phyloP scores from a whole-genome alignment of 1,140 invertebrate genomes.

The Anthonomus grandis region DNA sequence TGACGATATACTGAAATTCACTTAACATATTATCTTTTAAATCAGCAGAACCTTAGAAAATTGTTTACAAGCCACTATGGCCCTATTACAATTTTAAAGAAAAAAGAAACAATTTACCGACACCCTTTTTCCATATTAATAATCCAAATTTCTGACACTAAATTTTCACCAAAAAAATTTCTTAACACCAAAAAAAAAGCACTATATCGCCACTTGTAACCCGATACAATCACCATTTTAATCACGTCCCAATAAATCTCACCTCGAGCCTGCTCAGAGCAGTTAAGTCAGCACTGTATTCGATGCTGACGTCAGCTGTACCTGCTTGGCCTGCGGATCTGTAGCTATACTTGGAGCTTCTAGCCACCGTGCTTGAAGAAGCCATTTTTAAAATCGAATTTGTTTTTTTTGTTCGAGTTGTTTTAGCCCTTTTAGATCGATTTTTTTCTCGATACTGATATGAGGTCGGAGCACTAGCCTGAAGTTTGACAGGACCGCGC shows the following conservation, averaged over 20 bases:
- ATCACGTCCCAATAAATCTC: constrained; percentile 47
- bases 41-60: too few species aligned
- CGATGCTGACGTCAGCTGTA: constrained; percentile 88
- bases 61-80: too few species aligned
- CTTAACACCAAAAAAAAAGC: constrained; percentile 22
- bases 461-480: constrained; percentile 43
- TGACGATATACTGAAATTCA: too few species aligned
- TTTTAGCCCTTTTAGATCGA: constrained; percentile 21
- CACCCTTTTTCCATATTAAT: too few species aligned
- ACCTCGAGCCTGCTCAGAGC: constrained; percentile 91
- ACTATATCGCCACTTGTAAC: too few species aligned
- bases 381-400: constrained; percentile 54
- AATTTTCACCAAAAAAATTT: constrained; percentile 19
- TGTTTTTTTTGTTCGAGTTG: constrained; percentile 5
- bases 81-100: too few species aligned
- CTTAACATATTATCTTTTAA: too few species aligned
- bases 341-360: constrained; percentile 87
- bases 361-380: constrained; percentile 64
- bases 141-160: too few species aligned
- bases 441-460: constrained; percentile 6
- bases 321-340: constrained; percentile 70
- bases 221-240: constrained; percentile 21
- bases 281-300: constrained; percentile 88
- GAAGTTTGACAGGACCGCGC: constrained; percentile 45
- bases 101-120: too few species aligned